Evolutionary conservation across 2,113 vertebrate genomes (phyloP), one percentile per base, ranked within the genome.

Genomic region (Crotalus horridus): DNA sequence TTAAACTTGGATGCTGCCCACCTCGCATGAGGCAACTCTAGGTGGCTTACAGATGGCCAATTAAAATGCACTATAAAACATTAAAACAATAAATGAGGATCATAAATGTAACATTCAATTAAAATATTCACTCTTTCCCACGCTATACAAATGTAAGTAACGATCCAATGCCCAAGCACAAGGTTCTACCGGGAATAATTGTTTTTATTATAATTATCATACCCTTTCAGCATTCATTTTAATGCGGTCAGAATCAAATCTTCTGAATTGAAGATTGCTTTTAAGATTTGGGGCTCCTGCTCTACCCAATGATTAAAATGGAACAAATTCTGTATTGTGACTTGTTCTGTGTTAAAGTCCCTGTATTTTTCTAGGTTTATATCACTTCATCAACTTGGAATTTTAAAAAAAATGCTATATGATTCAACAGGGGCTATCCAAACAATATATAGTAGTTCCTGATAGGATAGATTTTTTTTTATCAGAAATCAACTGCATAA

Each of bases 231-330:
- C 93, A 86, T n/a, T 81, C 90, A 39, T 39, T 95, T 96, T 92
- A 96, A 95, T 95, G 94, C 95, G 93, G 95, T 69, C 85, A 94
- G 96, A 26, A 54, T 7, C 12, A 87, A 26, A 46, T 61, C 11
- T 23, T 85, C 11, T 26, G 26, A 61, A 46, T 24, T 9, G 10
- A 53, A 8, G 89, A 92, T 69, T 33, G 90, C 95, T 81, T 81
- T 56, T 51, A 91, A 51, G 96, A 96, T 94, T 90, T 56, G 89
- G 96, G 91, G 51, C 94, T 96, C 94, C 95, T 94, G 97, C 97
- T 97, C 97, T 96, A 96, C 91, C 97, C 97, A 94, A 96, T 95
- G 96, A 95, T 88, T 94, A 93, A 95, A 94, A 95, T 53, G 26
- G 88, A 51, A 94, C 91, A 94, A 95, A 91, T 87, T 20, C 56